These are phyloP conservation scores for Gambusia affinis DNA, from an alignment of 2,113 vertebrate species.

Conservation along the genomic window DNA sequence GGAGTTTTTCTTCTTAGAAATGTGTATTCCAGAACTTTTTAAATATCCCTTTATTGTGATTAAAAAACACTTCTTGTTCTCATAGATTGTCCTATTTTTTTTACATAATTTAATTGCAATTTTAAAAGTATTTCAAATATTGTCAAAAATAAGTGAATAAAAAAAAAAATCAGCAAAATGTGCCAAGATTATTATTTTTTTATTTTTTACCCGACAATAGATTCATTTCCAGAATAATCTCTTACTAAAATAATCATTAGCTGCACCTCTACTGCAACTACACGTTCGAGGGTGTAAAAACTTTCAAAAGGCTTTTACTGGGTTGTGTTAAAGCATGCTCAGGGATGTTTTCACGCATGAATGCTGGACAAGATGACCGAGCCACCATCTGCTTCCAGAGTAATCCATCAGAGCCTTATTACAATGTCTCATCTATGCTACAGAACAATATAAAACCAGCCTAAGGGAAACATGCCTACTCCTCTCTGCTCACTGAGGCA, in stretches of 20 bases:
- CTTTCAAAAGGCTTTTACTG: constrained; percentile 21
- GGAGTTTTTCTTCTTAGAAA: neutral
- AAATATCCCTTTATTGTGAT: neutral
- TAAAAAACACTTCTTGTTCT: neutral
- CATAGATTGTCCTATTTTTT: neutral
- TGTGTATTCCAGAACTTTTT: neutral
- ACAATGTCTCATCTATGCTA: constrained; percentile 48
- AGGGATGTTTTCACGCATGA: constrained; percentile 26
- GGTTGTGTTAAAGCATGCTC: constrained; percentile 18
- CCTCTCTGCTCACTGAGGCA: constrained; percentile 39
- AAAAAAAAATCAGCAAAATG: too few relatives aligned
- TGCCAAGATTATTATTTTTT: too few relatives aligned
- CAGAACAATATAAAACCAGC: constrained; percentile 51
- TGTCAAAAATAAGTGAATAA: too few relatives aligned
- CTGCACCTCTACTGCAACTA: too few relatives aligned
- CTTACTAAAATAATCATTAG: too few relatives aligned
- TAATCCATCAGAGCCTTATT: constrained; percentile 64
- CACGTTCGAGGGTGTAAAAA: too few relatives aligned
- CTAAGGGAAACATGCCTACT: constrained; percentile 25
- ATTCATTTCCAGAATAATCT: too few relatives aligned
- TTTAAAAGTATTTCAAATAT: too few relatives aligned
- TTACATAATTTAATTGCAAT: neutral
- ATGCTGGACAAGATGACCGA: constrained; percentile 41
- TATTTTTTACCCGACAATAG: too few relatives aligned
- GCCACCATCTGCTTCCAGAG: constrained; percentile 27